Base-by-base conservation (phyloP, 2,113 vertebrate species). In the Eonycteris spelaea region DNA sequence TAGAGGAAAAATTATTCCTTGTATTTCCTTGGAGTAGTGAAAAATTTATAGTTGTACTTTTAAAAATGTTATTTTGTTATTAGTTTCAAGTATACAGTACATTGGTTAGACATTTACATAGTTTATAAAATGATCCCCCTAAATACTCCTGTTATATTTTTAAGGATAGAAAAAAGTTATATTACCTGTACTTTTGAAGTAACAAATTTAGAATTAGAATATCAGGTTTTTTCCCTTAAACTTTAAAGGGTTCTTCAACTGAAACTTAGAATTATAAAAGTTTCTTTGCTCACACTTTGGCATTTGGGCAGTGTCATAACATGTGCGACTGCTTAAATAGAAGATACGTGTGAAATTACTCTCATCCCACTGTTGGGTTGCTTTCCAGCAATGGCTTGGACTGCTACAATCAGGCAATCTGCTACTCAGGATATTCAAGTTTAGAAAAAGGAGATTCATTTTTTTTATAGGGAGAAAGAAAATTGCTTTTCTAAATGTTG, bases 271-370 rank as follows among this genome's bases (percentile, higher is more conserved):
- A 86, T 96, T 97, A 26, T 53, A 45, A 83, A 91, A 96, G 92
- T 97, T 40, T 88, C 40, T 96, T 74, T 92, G 53, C 65, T 86
- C 83, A 84, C n/a, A 67, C 51, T 90, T 96, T 86, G 68, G 90
- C 48, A 59, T 96, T 96, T 96, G 92, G 84, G 55, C 93, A 94
- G 77, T 97, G 92, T 86, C 88, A 82, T 85, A 92, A 67, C 86
- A 90, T 95, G 90, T 95, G 94, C 89, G 92, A 51, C 53, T 94
- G 74, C 80, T 94, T 95, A 68, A 92, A 68, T 77, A 94, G 88
- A 95, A 95, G 85, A 71, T 91, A 73, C 7, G n/a, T 94, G 95
- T 97, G 94, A 97, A 96, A 74, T 77, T 94, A 35, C 59, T 87
- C 55, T 84, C 65, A 79, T 77, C 73, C 87, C 77, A 63, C 90